These are phyloP conservation scores for Bombus waltoni DNA, from an alignment of 1,140 invertebrate genomes.

Conservation along the genomic window DNA sequence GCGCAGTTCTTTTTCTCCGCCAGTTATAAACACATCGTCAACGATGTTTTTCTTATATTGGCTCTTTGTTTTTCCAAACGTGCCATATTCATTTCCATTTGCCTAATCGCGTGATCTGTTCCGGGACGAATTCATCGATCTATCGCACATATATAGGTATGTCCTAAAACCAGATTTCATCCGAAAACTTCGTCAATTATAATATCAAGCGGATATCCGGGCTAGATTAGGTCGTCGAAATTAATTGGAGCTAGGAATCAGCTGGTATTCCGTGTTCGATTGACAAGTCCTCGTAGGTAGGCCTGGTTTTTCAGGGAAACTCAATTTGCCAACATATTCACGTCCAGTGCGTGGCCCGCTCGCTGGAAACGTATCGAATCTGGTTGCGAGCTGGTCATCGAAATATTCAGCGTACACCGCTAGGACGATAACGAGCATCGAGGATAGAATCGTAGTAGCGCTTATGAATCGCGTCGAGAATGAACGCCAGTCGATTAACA, in stretches of 20 bases:
- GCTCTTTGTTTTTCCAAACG: too few species aligned
- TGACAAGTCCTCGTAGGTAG: not conserved
- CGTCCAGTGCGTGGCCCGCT: not conserved
- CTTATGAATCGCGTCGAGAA: not conserved
- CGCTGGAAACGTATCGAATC: constrained; percentile 13
- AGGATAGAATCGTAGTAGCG: not conserved
- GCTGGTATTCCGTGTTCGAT: not conserved
- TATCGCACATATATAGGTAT: too few species aligned
- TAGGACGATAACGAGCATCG: not conserved
- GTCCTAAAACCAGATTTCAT: not conserved
- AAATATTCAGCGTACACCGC: constrained; percentile 6
- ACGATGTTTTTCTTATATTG: too few species aligned
- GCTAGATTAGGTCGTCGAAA: not conserved
- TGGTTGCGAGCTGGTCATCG: not conserved
- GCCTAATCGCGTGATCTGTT: too few species aligned
- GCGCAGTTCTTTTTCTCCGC: not conserved
- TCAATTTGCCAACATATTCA: constrained; percentile 23
- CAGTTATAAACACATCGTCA: too few species aligned
- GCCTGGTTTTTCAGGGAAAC: constrained; percentile 18
- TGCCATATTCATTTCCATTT: too few species aligned
- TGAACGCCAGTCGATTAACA: constrained; percentile 41
- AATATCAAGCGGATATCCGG: not conserved
- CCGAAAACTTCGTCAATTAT: not conserved
- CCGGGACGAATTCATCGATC: too few species aligned
- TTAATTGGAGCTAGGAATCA: not conserved